Base-by-base conservation (phyloP, 2,888 invertebrate species). In the Anagyrus pseudococci region DNA sequence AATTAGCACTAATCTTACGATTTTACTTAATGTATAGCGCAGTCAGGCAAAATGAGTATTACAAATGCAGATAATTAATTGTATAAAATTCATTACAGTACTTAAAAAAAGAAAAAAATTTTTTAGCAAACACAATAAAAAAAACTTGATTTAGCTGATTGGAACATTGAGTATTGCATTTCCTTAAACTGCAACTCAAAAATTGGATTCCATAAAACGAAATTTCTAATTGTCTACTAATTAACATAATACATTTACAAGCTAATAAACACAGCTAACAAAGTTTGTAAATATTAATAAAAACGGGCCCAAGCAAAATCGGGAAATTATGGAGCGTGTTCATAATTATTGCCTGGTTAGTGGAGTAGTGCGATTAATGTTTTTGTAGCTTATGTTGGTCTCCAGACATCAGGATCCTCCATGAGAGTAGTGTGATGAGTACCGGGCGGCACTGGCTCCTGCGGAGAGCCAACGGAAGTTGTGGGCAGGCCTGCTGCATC, bases 341-440 rank as follows among this genome's bases (percentile, higher is more conserved):
- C 71, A 70, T 72, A 37, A 71, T 77, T 76, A 78, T 80, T 80
- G 79, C 79, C 81, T 80, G 75, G 75, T 80, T 77, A 80, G 73
- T 75, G 76, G 76, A 75, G 76, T 74, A 73, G 71, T 75, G 77
- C 71, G 73, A 77, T 76, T 71, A 76, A 72, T 75, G 65, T 70
- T 67, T 72, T 73, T 73, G 70, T 72, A 72, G 84, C 86, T 90
- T 93, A 93, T 88, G 93, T 93, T 78, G 93, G 93, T 84, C 93
- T 92, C 93, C 93, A 94, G 77, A 93, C 92, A 85, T 93, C 93
- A 67, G 93, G 93, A 84, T 94, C 93, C 85, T 93, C 93, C 93
- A 94, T 93, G 74, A 93, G 87, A 67, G 93, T 93, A 78, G 90
- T 89, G 84, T 87, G 89, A 75, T 89, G 89, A 83, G 89, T 88